phyloP scores from a whole-genome alignment of 2,797 vertebrate genomes.

The Pangasius djambal region DNA sequence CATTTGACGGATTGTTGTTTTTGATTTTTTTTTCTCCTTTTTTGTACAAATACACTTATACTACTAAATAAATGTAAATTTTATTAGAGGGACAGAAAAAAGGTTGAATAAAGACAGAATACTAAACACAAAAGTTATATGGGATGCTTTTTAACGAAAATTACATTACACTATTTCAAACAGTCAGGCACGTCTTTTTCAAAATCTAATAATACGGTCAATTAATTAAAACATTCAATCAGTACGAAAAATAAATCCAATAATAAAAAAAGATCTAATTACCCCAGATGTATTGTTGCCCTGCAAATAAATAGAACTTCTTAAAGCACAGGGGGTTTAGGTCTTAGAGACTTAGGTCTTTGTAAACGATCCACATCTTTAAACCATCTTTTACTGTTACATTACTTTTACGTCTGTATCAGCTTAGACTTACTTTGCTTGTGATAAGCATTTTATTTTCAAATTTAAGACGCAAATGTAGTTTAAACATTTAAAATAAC shows the following conservation, averaged over 20 bases:
- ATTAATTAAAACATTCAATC: neutral
- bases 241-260: neutral
- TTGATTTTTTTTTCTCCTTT: slow-evolving; percentile 64
- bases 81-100: slow-evolving; percentile 80
- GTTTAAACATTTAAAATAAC: neutral
- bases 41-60: slow-evolving; percentile 86
- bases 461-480: neutral
- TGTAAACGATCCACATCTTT: neutral
- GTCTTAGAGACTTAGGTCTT: no score
- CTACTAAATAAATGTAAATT: slow-evolving; percentile 84
- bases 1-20: slow-evolving; percentile 69
- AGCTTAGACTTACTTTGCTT: neutral
- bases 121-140: slow-evolving; percentile 33
- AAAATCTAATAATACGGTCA: neutral
- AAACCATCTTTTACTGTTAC: neutral
- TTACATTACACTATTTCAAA: neutral
- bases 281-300: neutral
- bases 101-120: slow-evolving; percentile 77
- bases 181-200: neutral
- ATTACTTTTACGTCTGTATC: no score
- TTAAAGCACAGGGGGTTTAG: neutral
- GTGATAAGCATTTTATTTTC: neutral
- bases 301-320: neutral
- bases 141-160: slow-evolving; percentile 43
- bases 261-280: neutral